phyloP scores from a whole-genome alignment of 2,888 invertebrate species.

The Dasypogon diadema region DNA sequence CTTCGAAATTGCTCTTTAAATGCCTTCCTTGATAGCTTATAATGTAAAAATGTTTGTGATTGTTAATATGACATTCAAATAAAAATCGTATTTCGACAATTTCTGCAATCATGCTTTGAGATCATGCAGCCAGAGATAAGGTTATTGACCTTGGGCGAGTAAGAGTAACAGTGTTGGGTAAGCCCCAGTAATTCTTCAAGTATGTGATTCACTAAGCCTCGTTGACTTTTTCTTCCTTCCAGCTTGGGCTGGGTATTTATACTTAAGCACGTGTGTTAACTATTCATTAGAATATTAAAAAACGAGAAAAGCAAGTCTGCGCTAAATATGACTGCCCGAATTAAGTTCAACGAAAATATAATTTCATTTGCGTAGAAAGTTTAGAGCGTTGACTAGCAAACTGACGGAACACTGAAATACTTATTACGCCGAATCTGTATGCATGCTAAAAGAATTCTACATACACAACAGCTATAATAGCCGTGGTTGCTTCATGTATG shows the following conservation, averaged over 20 bases:
- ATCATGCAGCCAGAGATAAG: background rate
- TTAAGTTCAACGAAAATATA: background rate
- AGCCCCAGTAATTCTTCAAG: too few relatives aligned
- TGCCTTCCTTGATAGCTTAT: background rate
- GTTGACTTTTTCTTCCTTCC: too few relatives aligned
- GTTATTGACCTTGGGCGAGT: background rate
- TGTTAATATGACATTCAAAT: too few relatives aligned
- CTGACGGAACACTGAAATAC: background rate
- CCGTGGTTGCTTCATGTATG: background rate
- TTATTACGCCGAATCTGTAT: background rate
- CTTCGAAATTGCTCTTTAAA: background rate
- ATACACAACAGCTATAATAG: background rate
- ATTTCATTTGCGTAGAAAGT: background rate
- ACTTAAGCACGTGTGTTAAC: background rate
- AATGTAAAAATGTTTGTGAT: too few relatives aligned
- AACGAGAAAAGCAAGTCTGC: background rate
- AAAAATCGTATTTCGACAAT: background rate
- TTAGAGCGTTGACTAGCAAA: background rate
- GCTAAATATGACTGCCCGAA: background rate
- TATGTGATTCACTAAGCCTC: too few relatives aligned
- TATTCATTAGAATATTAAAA: background rate
- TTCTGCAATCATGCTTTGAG: background rate
- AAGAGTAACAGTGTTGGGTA: too few relatives aligned
- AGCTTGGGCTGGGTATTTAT: background rate
- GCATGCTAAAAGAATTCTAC: background rate